phyloP scores from a whole-genome alignment of 2,797 vertebrate genomes.

The Rhabdophis nuchalis region DNA sequence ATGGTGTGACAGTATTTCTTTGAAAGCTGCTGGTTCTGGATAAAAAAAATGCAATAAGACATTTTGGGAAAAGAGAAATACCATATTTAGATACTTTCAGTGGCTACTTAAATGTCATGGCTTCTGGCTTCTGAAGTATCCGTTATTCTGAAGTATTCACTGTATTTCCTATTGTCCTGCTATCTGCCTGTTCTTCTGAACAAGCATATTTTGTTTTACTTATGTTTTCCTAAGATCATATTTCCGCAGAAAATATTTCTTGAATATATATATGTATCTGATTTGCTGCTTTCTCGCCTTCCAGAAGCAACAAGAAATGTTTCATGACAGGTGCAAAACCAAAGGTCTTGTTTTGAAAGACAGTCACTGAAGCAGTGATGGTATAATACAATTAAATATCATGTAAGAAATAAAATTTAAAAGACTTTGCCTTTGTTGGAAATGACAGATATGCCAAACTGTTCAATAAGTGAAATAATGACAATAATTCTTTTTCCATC shows the following conservation, averaged over 20 bases:
- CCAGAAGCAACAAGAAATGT: constrained; percentile 42
- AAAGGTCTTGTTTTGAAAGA: neutral
- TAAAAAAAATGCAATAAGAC: neutral
- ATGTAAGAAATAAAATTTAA: constrained; percentile 20
- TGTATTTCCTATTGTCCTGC: neutral
- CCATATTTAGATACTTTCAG: neutral
- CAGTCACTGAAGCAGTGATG: neutral
- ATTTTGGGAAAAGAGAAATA: neutral
- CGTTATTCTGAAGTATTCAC: neutral
- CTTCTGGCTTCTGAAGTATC: neutral
- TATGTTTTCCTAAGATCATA: constrained; percentile 28
- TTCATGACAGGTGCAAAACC: constrained; percentile 40
- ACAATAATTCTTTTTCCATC: neutral
- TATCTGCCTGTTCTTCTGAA: constrained; percentile 14
- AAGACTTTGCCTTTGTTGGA: constrained; percentile 8
- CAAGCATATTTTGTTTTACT: constrained; percentile 14
- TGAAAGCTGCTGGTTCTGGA: neutral
- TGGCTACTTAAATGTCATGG: neutral
- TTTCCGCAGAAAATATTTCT: constrained; percentile 47
- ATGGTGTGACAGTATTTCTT: neutral
- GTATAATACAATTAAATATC: neutral
- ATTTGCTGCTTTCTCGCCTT: constrained; percentile 48
- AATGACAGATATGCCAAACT: constrained; percentile 13
- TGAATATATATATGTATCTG: constrained; percentile 45
- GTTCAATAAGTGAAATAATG: neutral